phyloP scores from a whole-genome alignment of 2,797 vertebrate species.

The Aplochiton taeniatus region DNA sequence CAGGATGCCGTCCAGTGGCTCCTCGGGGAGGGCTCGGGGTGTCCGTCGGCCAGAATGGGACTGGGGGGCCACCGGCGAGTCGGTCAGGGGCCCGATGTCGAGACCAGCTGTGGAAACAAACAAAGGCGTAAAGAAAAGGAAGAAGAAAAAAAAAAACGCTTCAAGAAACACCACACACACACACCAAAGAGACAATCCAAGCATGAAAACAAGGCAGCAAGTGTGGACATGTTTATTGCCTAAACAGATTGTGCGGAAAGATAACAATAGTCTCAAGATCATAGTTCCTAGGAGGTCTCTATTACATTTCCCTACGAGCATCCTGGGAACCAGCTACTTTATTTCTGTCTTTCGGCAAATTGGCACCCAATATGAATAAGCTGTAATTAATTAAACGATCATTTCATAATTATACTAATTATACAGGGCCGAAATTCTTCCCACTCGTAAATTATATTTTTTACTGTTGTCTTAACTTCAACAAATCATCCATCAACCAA shows the following conservation, averaged over 20 bases:
- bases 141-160: too few relatives aligned
- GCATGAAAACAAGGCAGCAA: constrained; percentile 33
- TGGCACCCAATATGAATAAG: too few relatives aligned
- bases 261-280: constrained; percentile 38
- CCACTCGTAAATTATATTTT: too few relatives aligned
- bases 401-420: too few relatives aligned
- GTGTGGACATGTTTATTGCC: constrained; percentile 42
- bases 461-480: background rate
- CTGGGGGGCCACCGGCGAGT: constrained; percentile 80
- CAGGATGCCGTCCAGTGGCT: constrained; percentile 93
- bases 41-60: constrained; percentile 76
- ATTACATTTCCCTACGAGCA: constrained; percentile 17
- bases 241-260: constrained; percentile 39
- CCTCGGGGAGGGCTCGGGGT: constrained; percentile 84
- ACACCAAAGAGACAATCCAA: constrained; percentile 58
- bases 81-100: constrained; percentile 83
- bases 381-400: too few relatives aligned
- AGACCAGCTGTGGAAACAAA: constrained; percentile 81
- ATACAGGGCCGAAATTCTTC: too few relatives aligned
- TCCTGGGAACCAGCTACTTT: constrained; percentile 15
- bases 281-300: constrained; percentile 34
- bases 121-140: too few relatives aligned
- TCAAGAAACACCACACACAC: constrained; percentile 22
- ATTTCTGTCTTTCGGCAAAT: background rate
- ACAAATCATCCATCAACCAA: too few relatives aligned